A percentile compares a stretch with the other conserved stretches of the same genome.
These are phyloP conservation scores for Scaptodrosophila latifasciaeformis DNA, from an alignment of 2,888 invertebrate species.

Conservation along the genomic window DNA sequence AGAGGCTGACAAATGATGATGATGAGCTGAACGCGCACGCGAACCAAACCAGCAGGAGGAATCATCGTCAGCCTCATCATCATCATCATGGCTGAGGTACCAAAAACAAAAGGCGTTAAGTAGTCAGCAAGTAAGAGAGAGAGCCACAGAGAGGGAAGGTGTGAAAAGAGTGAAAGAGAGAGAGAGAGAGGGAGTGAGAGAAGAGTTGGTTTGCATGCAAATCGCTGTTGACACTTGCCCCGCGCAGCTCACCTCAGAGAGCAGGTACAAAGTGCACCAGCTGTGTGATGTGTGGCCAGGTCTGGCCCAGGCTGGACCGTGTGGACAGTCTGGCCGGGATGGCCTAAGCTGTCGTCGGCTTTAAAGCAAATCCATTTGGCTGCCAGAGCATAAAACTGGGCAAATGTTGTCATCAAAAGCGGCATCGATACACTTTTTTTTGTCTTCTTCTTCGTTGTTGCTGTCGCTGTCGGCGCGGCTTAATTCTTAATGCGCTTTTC, in stretches of 20 bases:
- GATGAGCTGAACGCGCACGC: constrained; percentile 49
- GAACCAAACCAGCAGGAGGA: not conserved
- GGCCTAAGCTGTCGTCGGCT: constrained; percentile 51
- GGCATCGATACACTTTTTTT: no score
- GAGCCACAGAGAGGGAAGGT: not conserved
- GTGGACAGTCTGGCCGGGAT: constrained; percentile 11
- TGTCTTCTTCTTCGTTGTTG: no score
- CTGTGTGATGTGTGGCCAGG: not conserved
- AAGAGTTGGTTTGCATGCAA: constrained; percentile 49
- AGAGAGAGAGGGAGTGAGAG: not conserved
- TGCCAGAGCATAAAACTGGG: not conserved
- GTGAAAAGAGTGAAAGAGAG: no score
- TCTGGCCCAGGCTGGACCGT: not conserved
- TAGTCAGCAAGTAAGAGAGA: not conserved
- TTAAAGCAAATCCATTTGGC: constrained; percentile 44
- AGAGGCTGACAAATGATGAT: constrained; percentile 46
- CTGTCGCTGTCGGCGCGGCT: not conserved
- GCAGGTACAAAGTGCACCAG: constrained; percentile 1
- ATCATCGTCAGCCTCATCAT: no score
- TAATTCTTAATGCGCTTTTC: constrained; percentile 3
- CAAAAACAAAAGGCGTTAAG: not conserved
- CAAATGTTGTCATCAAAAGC: no score
- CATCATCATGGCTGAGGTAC: no score
- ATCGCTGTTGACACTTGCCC: constrained; percentile 48
- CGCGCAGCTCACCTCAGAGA: constrained; percentile 3